These are phyloP conservation scores for Thera obeliscata DNA, from an alignment of 2,888 invertebrate species.

Conservation along the genomic window DNA sequence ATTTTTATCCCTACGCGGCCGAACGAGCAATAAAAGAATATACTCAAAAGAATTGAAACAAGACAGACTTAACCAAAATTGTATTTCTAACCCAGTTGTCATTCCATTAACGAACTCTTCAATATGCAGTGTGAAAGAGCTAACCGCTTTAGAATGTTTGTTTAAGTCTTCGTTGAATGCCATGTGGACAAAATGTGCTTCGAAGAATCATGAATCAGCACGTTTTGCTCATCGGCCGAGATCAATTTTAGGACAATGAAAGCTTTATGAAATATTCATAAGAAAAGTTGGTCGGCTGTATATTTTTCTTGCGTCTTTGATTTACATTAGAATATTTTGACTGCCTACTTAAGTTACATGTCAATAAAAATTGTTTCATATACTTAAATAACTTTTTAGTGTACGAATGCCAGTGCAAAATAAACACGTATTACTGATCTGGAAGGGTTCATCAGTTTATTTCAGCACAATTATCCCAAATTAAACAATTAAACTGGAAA, in stretches of 20 bases:
- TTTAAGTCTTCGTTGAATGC: conserved; percentile 21
- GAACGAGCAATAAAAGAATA: conserved; percentile 5
- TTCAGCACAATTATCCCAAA: conserved; percentile 57
- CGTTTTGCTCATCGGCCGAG: conserved; percentile 36
- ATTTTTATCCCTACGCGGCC: background rate
- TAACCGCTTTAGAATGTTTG: conserved; percentile 1
- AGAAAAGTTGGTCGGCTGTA: background rate
- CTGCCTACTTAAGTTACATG: background rate
- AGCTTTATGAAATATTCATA: conserved; percentile 29
- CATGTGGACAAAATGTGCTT: conserved; percentile 24
- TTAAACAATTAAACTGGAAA: conserved; percentile 60
- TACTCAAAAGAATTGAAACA: background rate
- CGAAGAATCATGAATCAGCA: conserved; percentile 37
- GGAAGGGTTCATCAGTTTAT: conserved; percentile 41
- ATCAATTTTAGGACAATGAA: conserved; percentile 29
- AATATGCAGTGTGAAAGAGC: background rate
- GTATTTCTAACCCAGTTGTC: background rate
- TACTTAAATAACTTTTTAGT: too few relatives aligned
- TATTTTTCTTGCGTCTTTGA: background rate
- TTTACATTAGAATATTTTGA: background rate
- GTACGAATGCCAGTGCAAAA: background rate
- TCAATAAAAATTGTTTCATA: too few relatives aligned
- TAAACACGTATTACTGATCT: conserved; percentile 27
- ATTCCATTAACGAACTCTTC: background rate
- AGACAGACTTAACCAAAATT: background rate